Evolutionary conservation across 1,140 invertebrate species (phyloP), one percentile per base, ranked within the genome.

Genomic region (Bathynomus jamesi): DNA sequence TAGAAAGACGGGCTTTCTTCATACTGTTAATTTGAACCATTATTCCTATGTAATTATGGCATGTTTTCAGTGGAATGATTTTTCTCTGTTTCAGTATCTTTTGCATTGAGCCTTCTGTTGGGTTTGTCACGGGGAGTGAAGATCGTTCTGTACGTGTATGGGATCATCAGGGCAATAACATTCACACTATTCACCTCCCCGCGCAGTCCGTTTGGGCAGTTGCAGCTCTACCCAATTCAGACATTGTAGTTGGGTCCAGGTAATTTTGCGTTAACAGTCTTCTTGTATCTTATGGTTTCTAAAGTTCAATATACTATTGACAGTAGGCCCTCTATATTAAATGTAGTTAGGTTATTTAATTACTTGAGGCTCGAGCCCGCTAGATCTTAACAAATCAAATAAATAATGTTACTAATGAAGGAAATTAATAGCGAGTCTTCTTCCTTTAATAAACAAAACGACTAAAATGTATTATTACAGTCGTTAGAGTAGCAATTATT

Each of bases 131-230:
- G 0, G 88, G 87, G 71, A 89, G 94, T 30, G 96, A 99, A 82
- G 94, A 97, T 81, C 87, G 90, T 64, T 89, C 90, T n/a, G 83
- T 97, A 1, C 85, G 90, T 60, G 85, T 97, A 77, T 98, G 95
- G 94, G 81, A 86, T 69, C 84, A 7, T 7, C 11, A 87, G 30
- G 87, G 86, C 0, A 83, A 87, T 65, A 71, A 78, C 67, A 62
- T 67, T 24, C 87, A 94, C 78, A 89, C 90, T 0, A 88, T 98
- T 28, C 80, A 85, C 17, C 84, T 96, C 66, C 95, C 96, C 0
- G 88, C 90, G 1, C 88, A 91, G 67, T 94, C 93, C 25, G 88
- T 98, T 7, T 99, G 96, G 96, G 87, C 88, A 63, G 89, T 96
- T 0, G 85, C 88, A 67, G 86, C 88, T 70, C 81, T 98, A 21